Percentiles rank a stretch among this genome's conserved stretches.
phyloP scores from a whole-genome alignment of 2,113 vertebrate genomes.

The Oreocharis arfaki region DNA sequence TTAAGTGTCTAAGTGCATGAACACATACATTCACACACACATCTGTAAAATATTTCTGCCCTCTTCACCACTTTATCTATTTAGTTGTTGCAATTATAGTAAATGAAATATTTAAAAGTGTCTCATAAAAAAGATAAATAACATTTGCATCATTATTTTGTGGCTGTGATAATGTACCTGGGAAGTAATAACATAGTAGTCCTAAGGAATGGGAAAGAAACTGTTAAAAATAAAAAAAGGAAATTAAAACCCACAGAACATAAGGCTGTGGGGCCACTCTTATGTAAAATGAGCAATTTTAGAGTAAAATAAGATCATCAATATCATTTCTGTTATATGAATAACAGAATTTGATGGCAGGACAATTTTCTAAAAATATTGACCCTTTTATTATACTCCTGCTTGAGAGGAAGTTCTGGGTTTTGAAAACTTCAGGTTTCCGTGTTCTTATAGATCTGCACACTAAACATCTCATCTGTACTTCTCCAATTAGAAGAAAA shows the following conservation, averaged over 20 bases:
- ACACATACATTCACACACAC: background rate
- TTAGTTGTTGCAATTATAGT: background rate
- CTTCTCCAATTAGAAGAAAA: background rate
- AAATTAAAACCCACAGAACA: background rate
- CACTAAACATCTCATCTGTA: background rate
- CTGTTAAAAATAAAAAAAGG: background rate
- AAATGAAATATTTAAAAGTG: background rate
- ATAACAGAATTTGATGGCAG: background rate
- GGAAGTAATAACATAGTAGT: background rate
- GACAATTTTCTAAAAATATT: background rate
- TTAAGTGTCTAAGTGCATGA: background rate
- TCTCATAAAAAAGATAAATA: background rate
- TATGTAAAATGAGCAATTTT: background rate
- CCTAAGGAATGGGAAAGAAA: background rate
- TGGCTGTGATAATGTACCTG: background rate
- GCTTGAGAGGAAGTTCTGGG: background rate
- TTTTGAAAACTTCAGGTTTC: background rate
- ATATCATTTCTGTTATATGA: background rate
- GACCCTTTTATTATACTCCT: background rate
- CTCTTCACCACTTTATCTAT: background rate
- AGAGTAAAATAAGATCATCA: background rate
- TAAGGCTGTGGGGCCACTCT: background rate
- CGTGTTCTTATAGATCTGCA: background rate
- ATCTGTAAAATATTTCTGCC: background rate
- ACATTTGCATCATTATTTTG: background rate